Base-by-base conservation (phyloP, 2,888 invertebrate species). In the Tachina grossa region DNA sequence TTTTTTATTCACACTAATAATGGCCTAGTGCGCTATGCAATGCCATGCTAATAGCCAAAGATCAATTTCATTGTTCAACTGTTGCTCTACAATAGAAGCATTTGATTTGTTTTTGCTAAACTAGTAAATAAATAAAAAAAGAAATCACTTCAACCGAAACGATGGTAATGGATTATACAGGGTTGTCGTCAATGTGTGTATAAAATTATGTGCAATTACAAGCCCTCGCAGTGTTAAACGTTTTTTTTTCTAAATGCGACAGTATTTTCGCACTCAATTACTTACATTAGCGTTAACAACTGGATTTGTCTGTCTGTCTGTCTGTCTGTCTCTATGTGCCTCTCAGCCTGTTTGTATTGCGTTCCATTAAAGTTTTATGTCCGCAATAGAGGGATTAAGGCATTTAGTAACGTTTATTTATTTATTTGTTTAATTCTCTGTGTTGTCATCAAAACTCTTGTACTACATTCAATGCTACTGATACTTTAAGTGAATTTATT, bases 221-320 rank as follows among this genome's bases (percentile, higher is more conserved):
- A 83, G 61, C 72, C 83, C 77, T 83, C 66, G 41, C 66, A 77
- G 83, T 85, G 75, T 83, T 80, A 87, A 87, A 87, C 83, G 87
- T 83, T 88, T 88, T n/a, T n/a, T n/a, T n/a, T n/a, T n/a, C n/a
- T 87, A 89, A 90, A 89, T 89, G 90, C 90, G 90, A 90, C 88
- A 91, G 88, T 89, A 91, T 91, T 92, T 92, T 92, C 91, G 92
- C 92, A 92, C 92, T 92, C 92, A 92, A 92, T 92, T 92, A 92
- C 92, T 92, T 91, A 92, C 91, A 92, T 92, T 92, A 92, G 89
- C 88, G 90, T 88, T 89, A 89, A 89, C 89, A 89, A 89, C 89
- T 88, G 90, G 90, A 90, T 91, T 90, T 91, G 91, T 89, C 88
- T 39, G 74, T 39, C 55, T 57, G 65, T 59, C 8, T 59, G 66